Conservation (phyloP, 2,113 vertebrate species). For the Urocynchramus pylzowi region DNA sequence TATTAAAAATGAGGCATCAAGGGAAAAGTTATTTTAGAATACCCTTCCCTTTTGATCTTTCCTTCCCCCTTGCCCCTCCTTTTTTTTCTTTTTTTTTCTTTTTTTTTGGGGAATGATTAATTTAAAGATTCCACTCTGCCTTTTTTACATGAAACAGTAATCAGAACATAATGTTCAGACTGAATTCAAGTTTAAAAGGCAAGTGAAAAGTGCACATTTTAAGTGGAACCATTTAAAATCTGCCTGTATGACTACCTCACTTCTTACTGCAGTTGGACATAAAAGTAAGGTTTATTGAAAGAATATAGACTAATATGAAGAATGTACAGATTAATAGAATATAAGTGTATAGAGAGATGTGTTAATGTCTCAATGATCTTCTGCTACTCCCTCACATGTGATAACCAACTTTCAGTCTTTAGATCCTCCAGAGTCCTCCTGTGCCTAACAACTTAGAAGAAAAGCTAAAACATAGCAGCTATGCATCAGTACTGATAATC, state of each 20-base stretch:
- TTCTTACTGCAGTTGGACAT: background rate
- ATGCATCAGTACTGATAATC: background rate
- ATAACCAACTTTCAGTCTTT: background rate
- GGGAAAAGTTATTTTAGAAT: background rate
- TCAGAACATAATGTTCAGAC: background rate
- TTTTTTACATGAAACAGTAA: background rate
- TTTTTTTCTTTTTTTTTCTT: background rate
- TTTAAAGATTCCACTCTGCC: background rate
- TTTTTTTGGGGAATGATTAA: fast-evolving
- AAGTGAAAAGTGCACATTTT: background rate
- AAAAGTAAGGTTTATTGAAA: background rate
- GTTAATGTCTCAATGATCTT: fast-evolving
- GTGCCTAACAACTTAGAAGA: background rate
- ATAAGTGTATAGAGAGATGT: background rate
- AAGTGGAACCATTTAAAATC: background rate
- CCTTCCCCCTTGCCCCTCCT: fast-evolving
- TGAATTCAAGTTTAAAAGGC: background rate
- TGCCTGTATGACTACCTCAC: fast-evolving
- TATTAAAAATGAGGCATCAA: background rate
- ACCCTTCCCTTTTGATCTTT: background rate
- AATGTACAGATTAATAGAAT: background rate
- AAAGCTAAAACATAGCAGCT: fast-evolving
- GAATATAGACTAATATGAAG: background rate
- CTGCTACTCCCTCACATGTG: background rate
- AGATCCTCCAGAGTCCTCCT: background rate